Percentiles rank a stretch among this genome's conserved stretches.
Evolutionary conservation across 2,797 vertebrate genomes (phyloP).

Genomic region (Triplophysa bombifrons): DNA sequence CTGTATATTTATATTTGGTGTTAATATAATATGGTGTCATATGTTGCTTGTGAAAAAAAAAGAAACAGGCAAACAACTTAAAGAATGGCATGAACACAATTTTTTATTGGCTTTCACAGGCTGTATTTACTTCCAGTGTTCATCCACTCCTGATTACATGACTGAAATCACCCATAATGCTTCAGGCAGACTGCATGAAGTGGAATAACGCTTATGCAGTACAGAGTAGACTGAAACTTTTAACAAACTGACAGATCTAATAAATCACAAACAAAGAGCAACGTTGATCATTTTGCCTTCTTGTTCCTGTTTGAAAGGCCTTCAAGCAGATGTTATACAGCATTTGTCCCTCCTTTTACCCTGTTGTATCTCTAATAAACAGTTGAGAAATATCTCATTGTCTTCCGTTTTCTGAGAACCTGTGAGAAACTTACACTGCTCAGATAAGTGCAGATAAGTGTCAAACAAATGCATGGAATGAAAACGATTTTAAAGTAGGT

Average conservation of each 20-base stretch:
- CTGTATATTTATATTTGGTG: no score
- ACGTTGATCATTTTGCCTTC: background rate
- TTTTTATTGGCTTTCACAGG: no score
- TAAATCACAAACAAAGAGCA: background rate
- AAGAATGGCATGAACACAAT: background rate
- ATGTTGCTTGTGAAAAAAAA: no score
- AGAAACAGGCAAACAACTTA: background rate
- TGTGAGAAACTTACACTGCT: background rate
- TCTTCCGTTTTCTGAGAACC: background rate
- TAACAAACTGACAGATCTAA: background rate
- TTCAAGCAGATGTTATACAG: background rate
- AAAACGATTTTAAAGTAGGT: background rate
- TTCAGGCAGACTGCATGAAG: background rate
- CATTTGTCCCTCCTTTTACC: background rate
- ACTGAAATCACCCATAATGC: background rate
- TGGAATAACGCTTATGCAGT: background rate
- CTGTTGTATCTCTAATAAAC: slow-evolving; percentile 2
- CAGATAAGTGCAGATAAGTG: background rate
- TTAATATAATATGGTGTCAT: no score
- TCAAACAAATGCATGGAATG: no score
- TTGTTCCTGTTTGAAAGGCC: background rate
- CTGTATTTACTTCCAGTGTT: no score
- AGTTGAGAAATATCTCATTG: background rate
- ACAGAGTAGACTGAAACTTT: background rate
- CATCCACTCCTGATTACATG: background rate